Evolutionary conservation across 2,888 invertebrate species (phyloP).

Genomic region (Acrobasis repandana): DNA sequence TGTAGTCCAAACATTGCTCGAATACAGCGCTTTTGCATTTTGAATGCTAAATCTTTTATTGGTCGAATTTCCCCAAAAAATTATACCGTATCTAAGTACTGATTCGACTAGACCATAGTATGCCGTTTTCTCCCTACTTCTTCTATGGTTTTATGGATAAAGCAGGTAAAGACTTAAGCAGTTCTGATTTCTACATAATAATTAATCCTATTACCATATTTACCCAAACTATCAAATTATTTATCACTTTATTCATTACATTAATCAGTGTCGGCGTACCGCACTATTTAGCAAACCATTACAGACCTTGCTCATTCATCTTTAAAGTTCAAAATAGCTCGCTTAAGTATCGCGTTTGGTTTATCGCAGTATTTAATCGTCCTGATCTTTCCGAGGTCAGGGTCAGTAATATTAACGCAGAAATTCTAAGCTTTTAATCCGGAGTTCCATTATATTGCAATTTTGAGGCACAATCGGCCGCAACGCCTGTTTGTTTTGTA

Average conservation of each 20-base stretch:
- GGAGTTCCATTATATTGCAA: constrained; percentile 10
- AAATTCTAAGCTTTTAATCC: constrained; percentile 19
- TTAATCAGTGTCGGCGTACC: constrained; percentile 2
- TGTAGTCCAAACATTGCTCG: too few species aligned
- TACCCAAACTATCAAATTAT: constrained; percentile 16
- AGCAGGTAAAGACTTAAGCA: too few species aligned
- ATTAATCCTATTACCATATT: neutral
- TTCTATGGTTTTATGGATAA: too few species aligned
- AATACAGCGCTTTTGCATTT: too few species aligned
- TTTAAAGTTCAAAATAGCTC: constrained; percentile 4
- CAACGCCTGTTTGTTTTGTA: neutral
- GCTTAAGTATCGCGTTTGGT: constrained; percentile 1
- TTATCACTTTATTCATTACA: constrained; percentile 7
- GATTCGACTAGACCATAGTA: too few species aligned
- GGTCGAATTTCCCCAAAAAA: too few species aligned
- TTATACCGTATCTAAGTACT: too few species aligned
- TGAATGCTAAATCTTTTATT: too few species aligned
- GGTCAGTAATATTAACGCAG: constrained; percentile 10
- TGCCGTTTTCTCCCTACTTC: too few species aligned
- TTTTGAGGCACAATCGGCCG: neutral
- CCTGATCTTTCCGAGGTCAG: constrained; percentile 17
- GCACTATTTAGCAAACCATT: neutral
- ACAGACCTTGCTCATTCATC: neutral
- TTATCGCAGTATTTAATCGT: constrained; percentile 20
- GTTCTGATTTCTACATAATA: too few species aligned